These are phyloP conservation scores for Astreopora myriophthalma DNA, from an alignment of 64 coral and sea anemone species.

Conservation along the genomic window DNA sequence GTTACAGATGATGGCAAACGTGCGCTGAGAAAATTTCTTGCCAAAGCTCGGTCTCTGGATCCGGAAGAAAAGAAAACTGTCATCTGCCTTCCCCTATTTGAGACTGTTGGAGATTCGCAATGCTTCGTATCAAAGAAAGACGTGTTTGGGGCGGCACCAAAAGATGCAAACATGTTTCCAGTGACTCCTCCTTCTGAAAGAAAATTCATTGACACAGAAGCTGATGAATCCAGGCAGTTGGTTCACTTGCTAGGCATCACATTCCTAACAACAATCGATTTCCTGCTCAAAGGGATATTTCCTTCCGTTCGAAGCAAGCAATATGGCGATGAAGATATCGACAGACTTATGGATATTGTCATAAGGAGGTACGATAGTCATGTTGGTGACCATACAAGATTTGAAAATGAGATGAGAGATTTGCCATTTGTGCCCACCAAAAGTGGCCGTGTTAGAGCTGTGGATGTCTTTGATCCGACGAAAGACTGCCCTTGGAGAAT, in stretches of 20 bases:
- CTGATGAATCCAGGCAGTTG: not conserved
- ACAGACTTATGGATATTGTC: not conserved
- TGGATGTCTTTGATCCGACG: conserved; percentile 27
- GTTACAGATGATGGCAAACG: conserved; percentile 25
- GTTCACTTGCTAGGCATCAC: not conserved
- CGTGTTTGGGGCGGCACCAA: not conserved
- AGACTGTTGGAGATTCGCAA: not conserved
- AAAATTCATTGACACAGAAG: not conserved
- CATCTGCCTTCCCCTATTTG: conserved; percentile 1
- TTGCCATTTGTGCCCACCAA: not conserved
- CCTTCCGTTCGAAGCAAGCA: not conserved
- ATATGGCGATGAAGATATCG: not conserved
- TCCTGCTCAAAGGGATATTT: not conserved
- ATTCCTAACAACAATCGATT: not conserved
- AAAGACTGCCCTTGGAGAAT: not conserved
- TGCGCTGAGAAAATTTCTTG: conserved; percentile 61
- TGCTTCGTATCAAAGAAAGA: conserved; percentile 3
- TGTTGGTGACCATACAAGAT: not conserved
- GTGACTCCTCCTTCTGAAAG: not conserved
- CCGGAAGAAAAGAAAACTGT: not conserved
- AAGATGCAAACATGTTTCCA: not conserved
- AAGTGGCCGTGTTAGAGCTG: not conserved
- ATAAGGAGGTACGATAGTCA: not conserved
- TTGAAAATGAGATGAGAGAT: not conserved
- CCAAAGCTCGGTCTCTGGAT: not conserved